phyloP scores from a whole-genome alignment of 2,888 invertebrate species.

The Neria commutata region DNA sequence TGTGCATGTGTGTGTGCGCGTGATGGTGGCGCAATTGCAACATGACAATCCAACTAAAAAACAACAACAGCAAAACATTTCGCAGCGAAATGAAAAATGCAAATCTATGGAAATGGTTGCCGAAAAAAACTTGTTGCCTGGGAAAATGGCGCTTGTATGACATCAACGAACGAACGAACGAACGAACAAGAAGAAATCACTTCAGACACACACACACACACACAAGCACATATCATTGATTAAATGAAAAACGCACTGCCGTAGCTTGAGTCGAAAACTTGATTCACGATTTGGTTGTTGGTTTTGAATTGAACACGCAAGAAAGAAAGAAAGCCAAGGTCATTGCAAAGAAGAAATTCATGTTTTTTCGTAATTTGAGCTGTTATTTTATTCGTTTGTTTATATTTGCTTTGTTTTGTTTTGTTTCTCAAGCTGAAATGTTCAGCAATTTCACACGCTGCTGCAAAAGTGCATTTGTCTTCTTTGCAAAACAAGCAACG shows the following conservation, averaged over 20 bases:
- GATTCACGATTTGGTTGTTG: constrained; percentile 3
- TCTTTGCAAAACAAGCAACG: no score
- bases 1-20: no score
- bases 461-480: no score
- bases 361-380: no score
- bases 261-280: constrained; percentile 9
- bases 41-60: not conserved
- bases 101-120: no score
- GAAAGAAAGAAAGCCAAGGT: constrained; percentile 53
- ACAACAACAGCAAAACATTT: not conserved
- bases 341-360: constrained; percentile 36
- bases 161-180: not conserved
- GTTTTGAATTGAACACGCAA: constrained; percentile 42
- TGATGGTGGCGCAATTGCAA: not conserved
- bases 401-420: no score
- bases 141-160: not conserved
- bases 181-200: no score
- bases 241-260: not conserved
- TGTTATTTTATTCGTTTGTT: no score
- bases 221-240: no score
- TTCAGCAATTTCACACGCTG: no score
- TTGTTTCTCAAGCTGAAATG: no score
- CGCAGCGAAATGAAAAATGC: not conserved
- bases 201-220: no score
- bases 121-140: constrained; percentile 1